Percentiles rank a stretch among this genome's conserved stretches.
Conservation (phyloP, 2,888 invertebrate species). For the Branchellion lobata region DNA sequence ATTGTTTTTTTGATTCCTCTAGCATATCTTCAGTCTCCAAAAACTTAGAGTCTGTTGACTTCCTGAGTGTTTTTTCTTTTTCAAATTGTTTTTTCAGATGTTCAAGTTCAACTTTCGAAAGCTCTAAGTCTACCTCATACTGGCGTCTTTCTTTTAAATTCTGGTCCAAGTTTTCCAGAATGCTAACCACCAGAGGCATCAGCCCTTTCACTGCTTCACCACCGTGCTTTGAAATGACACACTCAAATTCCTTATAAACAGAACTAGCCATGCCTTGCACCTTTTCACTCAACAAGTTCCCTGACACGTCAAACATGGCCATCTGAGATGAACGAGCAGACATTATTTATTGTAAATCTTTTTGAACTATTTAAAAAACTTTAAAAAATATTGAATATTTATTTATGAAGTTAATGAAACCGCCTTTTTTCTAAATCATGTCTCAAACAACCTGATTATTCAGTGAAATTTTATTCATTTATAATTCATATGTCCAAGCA, state of each 20-base stretch:
- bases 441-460: too few species aligned
- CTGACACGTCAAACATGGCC: not conserved
- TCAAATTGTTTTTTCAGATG: constrained; percentile 33
- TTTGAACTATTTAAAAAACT: too few species aligned
- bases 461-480: too few species aligned
- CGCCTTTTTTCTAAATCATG: too few species aligned
- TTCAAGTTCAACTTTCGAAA: constrained; percentile 16
- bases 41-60: constrained; percentile 18
- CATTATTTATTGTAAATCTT: too few species aligned
- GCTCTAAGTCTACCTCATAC: not conserved
- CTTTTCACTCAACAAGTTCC: constrained; percentile 20
- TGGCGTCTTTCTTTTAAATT: not conserved
- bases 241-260: constrained; percentile 35
- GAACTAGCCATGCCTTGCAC: constrained; percentile 26
- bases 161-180: not conserved
- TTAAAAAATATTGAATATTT: too few species aligned
- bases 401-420: too few species aligned
- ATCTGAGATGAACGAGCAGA: too few species aligned
- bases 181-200: constrained; percentile 30
- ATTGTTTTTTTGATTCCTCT: constrained; percentile 28
- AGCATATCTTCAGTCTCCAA: constrained; percentile 34
- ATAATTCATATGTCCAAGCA: too few species aligned
- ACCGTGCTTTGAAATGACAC: constrained; percentile 10
- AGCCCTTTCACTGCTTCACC: constrained; percentile 17
- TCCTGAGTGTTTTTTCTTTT: constrained; percentile 18